Evolutionary conservation across 1,140 invertebrate genomes (phyloP).

Genomic region (Scaptomyza montana): DNA sequence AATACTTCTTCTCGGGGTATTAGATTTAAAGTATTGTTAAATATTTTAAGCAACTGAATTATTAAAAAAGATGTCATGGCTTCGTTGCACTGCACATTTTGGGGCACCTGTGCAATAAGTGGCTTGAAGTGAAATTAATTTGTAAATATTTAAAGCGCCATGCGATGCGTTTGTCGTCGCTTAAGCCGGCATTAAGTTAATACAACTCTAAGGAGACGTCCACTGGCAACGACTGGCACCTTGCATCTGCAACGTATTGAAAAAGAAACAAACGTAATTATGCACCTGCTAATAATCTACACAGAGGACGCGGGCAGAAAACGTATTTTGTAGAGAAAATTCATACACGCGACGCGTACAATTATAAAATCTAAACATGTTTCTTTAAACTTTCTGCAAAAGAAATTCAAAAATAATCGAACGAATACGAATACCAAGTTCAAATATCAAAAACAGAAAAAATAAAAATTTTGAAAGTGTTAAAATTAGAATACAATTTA

Average conservation of each 20-base stretch:
- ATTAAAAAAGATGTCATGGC: background rate
- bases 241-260: slow-evolving; percentile 40
- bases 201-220: slow-evolving; percentile 71
- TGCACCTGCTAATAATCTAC: slow-evolving; percentile 46
- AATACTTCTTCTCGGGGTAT: too few species aligned
- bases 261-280: slow-evolving; percentile 66
- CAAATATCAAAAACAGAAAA: too few species aligned
- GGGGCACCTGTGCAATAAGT: slow-evolving; percentile 31
- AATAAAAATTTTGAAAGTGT: too few species aligned
- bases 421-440: too few species aligned
- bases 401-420: too few species aligned
- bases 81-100: slow-evolving; percentile 1
- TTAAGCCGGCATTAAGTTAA: slow-evolving; percentile 77
- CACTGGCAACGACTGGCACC: slow-evolving; percentile 2
- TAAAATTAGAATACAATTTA: too few species aligned
- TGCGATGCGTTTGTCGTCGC: slow-evolving; percentile 51
- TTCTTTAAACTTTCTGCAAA: too few species aligned
- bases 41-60: background rate
- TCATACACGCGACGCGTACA: too few species aligned
- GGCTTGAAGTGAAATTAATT: slow-evolving; percentile 55
- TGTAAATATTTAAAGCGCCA: slow-evolving; percentile 73
- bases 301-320: too few species aligned
- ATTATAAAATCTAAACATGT: too few species aligned
- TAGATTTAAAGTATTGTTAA: too few species aligned
- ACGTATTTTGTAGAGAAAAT: too few species aligned